Conservation (phyloP, 2,797 vertebrate genomes). For the Ataeniobius toweri region DNA sequence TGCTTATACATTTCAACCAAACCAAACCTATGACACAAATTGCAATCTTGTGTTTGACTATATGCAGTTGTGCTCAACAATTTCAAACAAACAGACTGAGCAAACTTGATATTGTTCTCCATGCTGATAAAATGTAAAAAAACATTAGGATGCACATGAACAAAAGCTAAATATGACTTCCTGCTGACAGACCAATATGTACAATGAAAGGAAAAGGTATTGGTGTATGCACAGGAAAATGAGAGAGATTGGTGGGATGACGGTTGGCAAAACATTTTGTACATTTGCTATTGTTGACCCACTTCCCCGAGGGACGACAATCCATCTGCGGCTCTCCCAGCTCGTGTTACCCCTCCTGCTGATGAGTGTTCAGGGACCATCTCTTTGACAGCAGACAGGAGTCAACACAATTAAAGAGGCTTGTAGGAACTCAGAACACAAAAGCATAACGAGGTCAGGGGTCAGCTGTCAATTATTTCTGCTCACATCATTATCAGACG, state of each 20-base stretch:
- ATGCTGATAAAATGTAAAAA: background rate
- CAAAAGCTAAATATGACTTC: constrained; percentile 24
- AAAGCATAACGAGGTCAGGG: constrained; percentile 60
- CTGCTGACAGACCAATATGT: constrained; percentile 40
- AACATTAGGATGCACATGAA: background rate
- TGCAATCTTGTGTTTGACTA: background rate
- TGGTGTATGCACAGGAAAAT: constrained; percentile 16
- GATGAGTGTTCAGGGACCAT: constrained; percentile 59
- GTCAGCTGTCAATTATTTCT: constrained; percentile 50
- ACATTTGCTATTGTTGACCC: constrained; percentile 56
- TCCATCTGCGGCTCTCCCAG: constrained; percentile 64
- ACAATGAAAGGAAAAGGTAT: constrained; percentile 17
- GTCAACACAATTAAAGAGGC: constrained; percentile 68
- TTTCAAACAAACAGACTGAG: constrained; percentile 6
- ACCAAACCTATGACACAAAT: background rate
- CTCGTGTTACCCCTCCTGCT: constrained; percentile 68
- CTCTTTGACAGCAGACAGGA: constrained; percentile 65
- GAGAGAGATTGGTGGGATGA: constrained; percentile 4
- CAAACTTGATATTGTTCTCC: constrained; percentile 3
- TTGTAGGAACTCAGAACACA: constrained; percentile 56
- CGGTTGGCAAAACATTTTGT: constrained; percentile 51
- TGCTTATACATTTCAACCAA: background rate
- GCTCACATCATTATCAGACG: constrained; percentile 15
- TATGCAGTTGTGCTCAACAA: constrained; percentile 22
- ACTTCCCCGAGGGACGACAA: constrained; percentile 65